These are phyloP conservation scores for Busseola fusca DNA, from an alignment of 2,888 invertebrate species.

Conservation along the genomic window DNA sequence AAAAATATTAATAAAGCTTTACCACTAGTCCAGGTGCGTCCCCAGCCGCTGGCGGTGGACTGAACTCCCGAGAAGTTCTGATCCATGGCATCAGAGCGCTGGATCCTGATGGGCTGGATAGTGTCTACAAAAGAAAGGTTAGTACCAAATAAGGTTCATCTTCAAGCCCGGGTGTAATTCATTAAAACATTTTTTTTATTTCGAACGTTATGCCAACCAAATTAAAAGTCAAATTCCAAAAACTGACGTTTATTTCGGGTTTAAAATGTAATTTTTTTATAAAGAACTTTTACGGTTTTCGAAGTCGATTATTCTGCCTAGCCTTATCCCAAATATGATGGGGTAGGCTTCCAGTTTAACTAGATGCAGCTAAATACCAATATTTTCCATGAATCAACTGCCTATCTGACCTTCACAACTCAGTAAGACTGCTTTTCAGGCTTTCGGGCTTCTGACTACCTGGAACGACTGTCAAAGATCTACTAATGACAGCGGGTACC, in stretches of 20 bases:
- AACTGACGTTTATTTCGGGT: background rate
- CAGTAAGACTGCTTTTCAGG: background rate
- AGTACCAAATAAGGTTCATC: background rate
- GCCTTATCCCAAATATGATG: too few relatives aligned
- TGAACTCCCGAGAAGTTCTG: slow-evolving; percentile 30
- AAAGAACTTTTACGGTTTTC: too few relatives aligned
- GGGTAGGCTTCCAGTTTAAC: too few relatives aligned
- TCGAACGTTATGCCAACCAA: background rate
- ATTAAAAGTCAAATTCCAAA: background rate
- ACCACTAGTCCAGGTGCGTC: slow-evolving; percentile 61
- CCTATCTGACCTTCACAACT: background rate
- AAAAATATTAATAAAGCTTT: too few relatives aligned
- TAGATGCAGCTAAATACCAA: background rate
- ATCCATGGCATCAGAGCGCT: slow-evolving; percentile 43
- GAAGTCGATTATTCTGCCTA: too few relatives aligned
- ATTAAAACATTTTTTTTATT: background rate
- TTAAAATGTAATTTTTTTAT: too few relatives aligned
- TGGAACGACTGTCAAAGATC: background rate
- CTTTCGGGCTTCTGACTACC: background rate
- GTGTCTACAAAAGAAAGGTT: slow-evolving; percentile 30
- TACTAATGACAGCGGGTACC: background rate
- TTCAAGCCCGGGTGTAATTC: background rate
- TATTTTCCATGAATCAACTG: background rate
- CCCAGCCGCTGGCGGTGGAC: slow-evolving; percentile 59
- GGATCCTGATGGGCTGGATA: slow-evolving; percentile 57